Evolutionary conservation across 2,888 invertebrate species (phyloP).

Genomic region (Labia minor): DNA sequence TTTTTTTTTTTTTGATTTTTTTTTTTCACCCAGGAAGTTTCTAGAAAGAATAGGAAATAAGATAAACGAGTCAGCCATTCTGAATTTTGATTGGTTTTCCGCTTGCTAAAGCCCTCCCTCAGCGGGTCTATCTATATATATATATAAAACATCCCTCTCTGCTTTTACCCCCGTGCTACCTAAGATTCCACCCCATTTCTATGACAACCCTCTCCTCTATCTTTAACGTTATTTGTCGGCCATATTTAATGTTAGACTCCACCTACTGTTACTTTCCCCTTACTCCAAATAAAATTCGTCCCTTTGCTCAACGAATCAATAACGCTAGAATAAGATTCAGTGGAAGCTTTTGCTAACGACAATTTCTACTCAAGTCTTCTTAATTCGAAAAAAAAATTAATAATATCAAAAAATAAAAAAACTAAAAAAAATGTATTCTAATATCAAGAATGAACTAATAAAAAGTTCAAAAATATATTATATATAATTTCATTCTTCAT

Average conservation of each 20-base stretch:
- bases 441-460: too few species aligned
- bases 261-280: conserved; percentile 13
- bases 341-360: neutral
- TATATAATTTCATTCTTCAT: neutral
- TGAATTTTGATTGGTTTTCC: conserved; percentile 13
- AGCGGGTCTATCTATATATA: neutral
- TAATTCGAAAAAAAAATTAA: too few species aligned
- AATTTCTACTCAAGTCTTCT: too few species aligned
- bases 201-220: conserved; percentile 13
- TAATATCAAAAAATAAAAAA: too few species aligned
- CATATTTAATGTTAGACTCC: conserved; percentile 13
- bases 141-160: conserved; percentile 13
- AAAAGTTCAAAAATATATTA: neutral
- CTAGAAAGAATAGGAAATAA: neutral
- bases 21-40: too few species aligned
- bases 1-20: too few species aligned
- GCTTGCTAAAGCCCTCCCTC: conserved; percentile 4
- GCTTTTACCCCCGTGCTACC: conserved; percentile 9
- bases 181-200: conserved; percentile 13
- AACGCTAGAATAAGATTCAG: neutral
- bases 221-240: conserved; percentile 13
- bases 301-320: conserved; percentile 1
- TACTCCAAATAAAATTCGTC: conserved; percentile 13
- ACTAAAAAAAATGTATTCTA: too few species aligned
- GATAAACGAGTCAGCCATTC: conserved; percentile 13